Evolutionary conservation across 2,888 invertebrate species (phyloP), one percentile per base, ranked within the genome.

Genomic region (Gasteruption jaculator): DNA sequence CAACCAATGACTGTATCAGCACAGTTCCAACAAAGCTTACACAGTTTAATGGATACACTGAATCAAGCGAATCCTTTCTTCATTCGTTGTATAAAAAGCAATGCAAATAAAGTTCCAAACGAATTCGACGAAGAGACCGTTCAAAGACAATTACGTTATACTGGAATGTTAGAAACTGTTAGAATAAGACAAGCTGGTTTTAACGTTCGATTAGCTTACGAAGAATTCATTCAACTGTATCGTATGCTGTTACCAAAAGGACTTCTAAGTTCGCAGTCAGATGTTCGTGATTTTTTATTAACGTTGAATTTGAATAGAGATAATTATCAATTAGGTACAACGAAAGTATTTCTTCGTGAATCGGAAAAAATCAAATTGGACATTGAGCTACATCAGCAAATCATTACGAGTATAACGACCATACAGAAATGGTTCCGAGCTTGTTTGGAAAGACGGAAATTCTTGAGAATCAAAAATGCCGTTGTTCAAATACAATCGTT

Each of bases 91-190:
- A 95, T 96, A 68, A 95, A 95, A 74, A 93, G 93, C 38, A 96
- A 96, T 71, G 83, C 86, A 44, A 88, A 91, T 53, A 95, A 95
- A 78, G 84, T 89, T 48, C 85, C 95, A 0, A 92, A 92, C 67
- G 83, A 85, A 53, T 95, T 95, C 72, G 92, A 94, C 69, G 91
- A 94, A 59, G 90, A 91, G 48, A 90, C 93, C 0, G 93, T 95
- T 6, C 86, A 93, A 60, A 77, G 93, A 36, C 87, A 91, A 67
- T 75, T 96, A 43, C 78, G 94, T 7, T 96, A 96, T 72, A 95
- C 95, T 0, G 96, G 96, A 46, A 96, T 95, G 95, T 66, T 96
- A 59, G 95, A 95, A 67, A 96, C 95, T 0, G 95, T 95, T 10
- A 77, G 93, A 55, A 95, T 96, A 49, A 76, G 95, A 35, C 91